Evolutionary conservation across 2,888 invertebrate genomes (phyloP).

Genomic region (Drosophila limbata): DNA sequence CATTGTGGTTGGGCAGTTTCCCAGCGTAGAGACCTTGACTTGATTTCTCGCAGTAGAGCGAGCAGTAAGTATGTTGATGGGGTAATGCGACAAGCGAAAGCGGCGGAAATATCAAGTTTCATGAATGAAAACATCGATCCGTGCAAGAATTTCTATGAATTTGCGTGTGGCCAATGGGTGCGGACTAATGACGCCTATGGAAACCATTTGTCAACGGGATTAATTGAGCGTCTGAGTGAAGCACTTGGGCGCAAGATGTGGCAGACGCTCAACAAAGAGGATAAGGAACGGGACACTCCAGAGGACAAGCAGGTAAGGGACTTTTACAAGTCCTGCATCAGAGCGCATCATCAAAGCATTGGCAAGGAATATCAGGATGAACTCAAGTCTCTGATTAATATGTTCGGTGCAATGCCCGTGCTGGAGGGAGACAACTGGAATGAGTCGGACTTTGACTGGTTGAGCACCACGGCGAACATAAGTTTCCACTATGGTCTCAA

Average conservation of each 20-base stretch:
- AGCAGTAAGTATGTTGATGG: conserved; percentile 17
- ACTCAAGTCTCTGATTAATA: conserved; percentile 60
- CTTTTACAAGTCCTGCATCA: conserved; percentile 80
- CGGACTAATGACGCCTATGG: conserved; percentile 66
- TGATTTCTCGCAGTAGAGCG: conserved; percentile 12
- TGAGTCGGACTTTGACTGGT: conserved; percentile 77
- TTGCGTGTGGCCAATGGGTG: conserved; percentile 81
- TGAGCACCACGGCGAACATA: conserved; percentile 67
- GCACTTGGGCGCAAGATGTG: conserved; percentile 69
- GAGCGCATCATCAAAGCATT: conserved; percentile 35
- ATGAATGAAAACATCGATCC: conserved; percentile 77
- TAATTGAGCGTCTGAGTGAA: conserved; percentile 72
- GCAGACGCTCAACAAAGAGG: conserved; percentile 44
- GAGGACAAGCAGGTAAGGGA: conserved; percentile 78
- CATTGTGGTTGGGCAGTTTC: conserved; percentile 6
- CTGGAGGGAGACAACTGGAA: conserved; percentile 70
- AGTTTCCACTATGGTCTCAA: conserved; percentile 59
- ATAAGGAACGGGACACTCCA: conserved; percentile 49
- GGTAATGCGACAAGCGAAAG: conserved; percentile 68
- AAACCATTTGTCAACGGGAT: conserved; percentile 67
- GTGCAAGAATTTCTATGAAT: conserved; percentile 80
- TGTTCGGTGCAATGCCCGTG: conserved; percentile 81
- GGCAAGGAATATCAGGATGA: conserved; percentile 42
- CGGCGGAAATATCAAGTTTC: conserved; percentile 71
- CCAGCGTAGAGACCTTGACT: not conserved